Conservation (phyloP, 2,797 vertebrate species). For the Chiroxiphia lanceolata region DNA sequence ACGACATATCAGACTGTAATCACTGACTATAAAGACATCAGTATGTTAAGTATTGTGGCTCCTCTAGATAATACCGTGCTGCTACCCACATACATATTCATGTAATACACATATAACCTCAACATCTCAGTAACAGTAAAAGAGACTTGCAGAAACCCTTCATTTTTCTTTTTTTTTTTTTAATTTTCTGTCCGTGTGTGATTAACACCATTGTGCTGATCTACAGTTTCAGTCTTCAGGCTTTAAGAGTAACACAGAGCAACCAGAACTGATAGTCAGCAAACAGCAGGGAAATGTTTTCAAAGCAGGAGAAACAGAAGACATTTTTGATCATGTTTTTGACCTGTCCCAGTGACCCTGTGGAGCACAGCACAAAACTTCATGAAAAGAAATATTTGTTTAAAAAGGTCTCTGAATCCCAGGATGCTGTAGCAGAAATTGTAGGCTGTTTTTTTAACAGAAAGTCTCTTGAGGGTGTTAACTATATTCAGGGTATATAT, state of each 20-base stretch:
- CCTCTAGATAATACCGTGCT: background rate
- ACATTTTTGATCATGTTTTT: background rate
- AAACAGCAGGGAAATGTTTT: background rate
- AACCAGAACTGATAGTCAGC: background rate
- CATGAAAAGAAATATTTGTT: background rate
- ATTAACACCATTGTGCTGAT: background rate
- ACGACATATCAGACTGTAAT: rapidly evolving
- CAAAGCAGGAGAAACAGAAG: background rate
- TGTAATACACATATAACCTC: background rate
- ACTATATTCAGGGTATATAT: background rate
- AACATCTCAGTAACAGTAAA: background rate
- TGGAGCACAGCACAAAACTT: background rate
- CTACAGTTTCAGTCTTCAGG: background rate
- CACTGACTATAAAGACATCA: background rate
- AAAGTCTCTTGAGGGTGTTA: background rate
- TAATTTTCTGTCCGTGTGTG: background rate
- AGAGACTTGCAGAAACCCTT: background rate
- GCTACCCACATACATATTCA: background rate
- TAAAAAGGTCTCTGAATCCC: background rate
- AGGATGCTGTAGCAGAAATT: background rate
- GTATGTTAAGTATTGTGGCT: background rate
- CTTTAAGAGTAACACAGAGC: background rate
- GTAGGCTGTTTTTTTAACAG: background rate
- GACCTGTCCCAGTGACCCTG: background rate
- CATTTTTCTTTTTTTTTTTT: background rate